Evolutionary conservation across 2,113 vertebrate genomes (phyloP), one percentile per base, ranked within the genome.

Genomic region (Megaleporinus macrocephalus): DNA sequence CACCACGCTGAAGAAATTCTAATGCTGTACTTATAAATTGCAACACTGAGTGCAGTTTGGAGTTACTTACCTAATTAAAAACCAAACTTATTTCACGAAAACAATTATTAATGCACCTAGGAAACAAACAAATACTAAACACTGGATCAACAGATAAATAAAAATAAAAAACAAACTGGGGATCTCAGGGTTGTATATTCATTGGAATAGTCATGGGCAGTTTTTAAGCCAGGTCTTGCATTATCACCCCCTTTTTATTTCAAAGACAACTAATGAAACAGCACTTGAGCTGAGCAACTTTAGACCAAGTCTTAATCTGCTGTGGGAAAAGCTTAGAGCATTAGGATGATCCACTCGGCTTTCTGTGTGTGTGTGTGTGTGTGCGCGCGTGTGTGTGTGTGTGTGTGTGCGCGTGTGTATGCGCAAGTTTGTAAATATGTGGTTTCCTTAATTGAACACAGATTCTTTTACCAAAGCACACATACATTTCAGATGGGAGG

Each of bases 351-450:
- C 53, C 24, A 78, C 68, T 30, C 30, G 81, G 70, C 55, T 51
- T 51, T 44, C 41, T 44, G 41, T 9, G 41, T 44, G 41, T 44
- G 41, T 44, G 41, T 4, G 41, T 4, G 41, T 84, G 61, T 30
- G 76, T 78, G 24, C 69, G 63, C 73, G 53, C 82, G 66, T 85
- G 33, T 85, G 74, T 83, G 59, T 51, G 76, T 78, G 33, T 78
- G 62, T 78, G 53, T 83, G 66, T 85, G 33, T 85, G 74, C 81
- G 80, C 85, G 68, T 81, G 41, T 76, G 73, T 84, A 79, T 70
- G 27, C 29, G 57, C 41, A 51, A 36, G 27, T 73, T 71, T 80
- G 57, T 80, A 80, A 76, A 80, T 76, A 71, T 84, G 83, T 77
- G 78, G 76, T 83, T 33, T 27, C 11, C 26, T 57, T 80, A 80